Evolutionary conservation across 2,888 invertebrate genomes (phyloP).

Genomic region (Lasioglossum leucozonium): DNA sequence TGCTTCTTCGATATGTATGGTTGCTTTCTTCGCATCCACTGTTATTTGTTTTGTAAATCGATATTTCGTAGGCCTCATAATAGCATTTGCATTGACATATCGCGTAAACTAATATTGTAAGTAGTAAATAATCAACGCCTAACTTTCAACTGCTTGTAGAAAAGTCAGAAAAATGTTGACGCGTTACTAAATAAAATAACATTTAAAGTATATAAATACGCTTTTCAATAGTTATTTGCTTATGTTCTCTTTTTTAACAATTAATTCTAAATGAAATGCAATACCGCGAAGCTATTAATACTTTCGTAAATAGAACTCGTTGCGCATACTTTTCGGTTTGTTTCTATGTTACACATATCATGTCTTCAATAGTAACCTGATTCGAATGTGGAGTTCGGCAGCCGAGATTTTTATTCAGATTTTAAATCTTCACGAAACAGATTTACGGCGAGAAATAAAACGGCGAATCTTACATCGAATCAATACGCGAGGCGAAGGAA

Average conservation of each 20-base stretch:
- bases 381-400: background rate
- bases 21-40: background rate
- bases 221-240: background rate
- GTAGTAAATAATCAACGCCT: background rate
- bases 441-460: conserved; percentile 23
- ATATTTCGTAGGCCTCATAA: background rate
- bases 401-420: background rate
- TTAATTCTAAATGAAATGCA: too few relatives aligned
- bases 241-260: too few relatives aligned
- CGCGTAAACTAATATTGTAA: background rate
- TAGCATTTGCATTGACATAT: background rate
- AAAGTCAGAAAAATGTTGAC: background rate
- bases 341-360: background rate
- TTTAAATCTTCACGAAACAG: background rate
- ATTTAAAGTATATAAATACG: background rate
- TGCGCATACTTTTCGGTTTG: background rate
- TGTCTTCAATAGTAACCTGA: too few relatives aligned
- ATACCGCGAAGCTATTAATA: too few relatives aligned
- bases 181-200: background rate
- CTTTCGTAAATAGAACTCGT: too few relatives aligned
- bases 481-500: conserved; percentile 31
- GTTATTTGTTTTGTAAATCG: background rate
- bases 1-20: background rate
- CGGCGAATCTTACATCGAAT: conserved; percentile 29
- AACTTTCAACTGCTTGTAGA: background rate